These are phyloP conservation scores for Galbula dea DNA, from an alignment of 2,113 vertebrate species.

Conservation along the genomic window DNA sequence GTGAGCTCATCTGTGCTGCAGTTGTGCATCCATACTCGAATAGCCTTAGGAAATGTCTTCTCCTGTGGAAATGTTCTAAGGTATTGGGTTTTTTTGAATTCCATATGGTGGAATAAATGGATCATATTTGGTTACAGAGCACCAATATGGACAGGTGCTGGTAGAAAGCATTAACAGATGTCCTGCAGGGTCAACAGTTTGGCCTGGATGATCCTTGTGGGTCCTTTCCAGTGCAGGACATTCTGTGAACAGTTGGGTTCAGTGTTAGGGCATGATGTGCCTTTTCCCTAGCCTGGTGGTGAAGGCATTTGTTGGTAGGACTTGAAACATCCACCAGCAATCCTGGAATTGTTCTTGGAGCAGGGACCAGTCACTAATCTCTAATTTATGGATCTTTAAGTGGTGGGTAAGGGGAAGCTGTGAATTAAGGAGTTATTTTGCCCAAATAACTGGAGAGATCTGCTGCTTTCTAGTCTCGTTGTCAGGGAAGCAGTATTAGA, in stretches of 20 bases:
- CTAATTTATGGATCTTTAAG: not conserved
- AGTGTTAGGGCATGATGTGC: not conserved
- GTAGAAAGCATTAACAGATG: not conserved
- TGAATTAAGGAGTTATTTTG: not conserved
- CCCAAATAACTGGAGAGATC: not conserved
- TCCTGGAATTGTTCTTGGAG: not conserved
- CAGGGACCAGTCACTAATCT: not conserved
- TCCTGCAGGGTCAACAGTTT: too few relatives aligned
- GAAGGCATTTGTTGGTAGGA: not conserved
- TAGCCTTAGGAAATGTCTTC: not conserved
- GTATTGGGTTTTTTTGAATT: not conserved
- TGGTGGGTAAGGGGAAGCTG: not conserved
- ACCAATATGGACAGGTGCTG: not conserved
- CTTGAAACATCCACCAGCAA: not conserved
- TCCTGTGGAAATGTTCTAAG: not conserved
- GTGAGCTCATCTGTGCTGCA: not conserved
- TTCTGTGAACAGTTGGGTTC: not conserved
- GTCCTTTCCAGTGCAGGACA: too few relatives aligned
- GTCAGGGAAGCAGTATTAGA: slow-evolving; percentile 8
- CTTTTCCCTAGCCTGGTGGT: not conserved
- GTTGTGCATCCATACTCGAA: not conserved
- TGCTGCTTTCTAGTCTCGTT: not conserved
- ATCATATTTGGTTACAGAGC: not conserved
- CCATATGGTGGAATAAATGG: not conserved
- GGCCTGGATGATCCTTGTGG: too few relatives aligned